Evolutionary conservation across 2,888 invertebrate species (phyloP), one percentile per base, ranked within the genome.

Genomic region (Villa cingulata): DNA sequence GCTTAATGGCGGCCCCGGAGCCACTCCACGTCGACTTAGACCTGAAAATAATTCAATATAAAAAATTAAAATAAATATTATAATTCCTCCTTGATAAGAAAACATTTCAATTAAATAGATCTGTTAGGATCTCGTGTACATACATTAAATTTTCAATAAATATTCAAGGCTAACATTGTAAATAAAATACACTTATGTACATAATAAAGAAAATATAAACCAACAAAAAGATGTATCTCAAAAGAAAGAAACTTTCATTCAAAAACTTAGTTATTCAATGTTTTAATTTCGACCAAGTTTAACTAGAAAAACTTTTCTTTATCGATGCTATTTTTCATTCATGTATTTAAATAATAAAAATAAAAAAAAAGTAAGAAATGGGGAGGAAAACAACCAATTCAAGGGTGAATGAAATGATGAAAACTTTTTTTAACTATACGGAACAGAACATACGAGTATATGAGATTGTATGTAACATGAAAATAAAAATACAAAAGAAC

Each of bases 21-120:
- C 65, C 49, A 66, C 62, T 55, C 65, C 83, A 72, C 84, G 82
- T 76, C 87, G 81, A 78, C 84, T 86, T 79, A 86, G 84, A 77
- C 86, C 86, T 84, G 49, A 4, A 54, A 54, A 15, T 39, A 19
- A 48, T n/a, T n/a, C 37, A 36, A 18, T 38, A 41, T 39, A n/a
- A n/a, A n/a, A n/a, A 23, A 6, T 23, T 23, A 23, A 23, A 23
- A 23, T 7, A 23, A 23, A 23, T 23, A n/a, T n/a, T n/a, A n/a
- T n/a, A n/a, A n/a, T n/a, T n/a, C n/a, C n/a, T n/a, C n/a, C n/a
- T n/a, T n/a, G n/a, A n/a, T n/a, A n/a, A n/a, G n/a, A n/a, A n/a
- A n/a, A n/a, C n/a, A n/a, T n/a, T n/a, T n/a, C n/a, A n/a, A n/a
- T n/a, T n/a, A n/a, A n/a, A n/a, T n/a, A n/a, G n/a, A n/a, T n/a